Percentiles rank a stretch among this genome's conserved stretches.
Conservation (phyloP, 2,797 vertebrate species). For the Hypotaenidia okinawae region DNA sequence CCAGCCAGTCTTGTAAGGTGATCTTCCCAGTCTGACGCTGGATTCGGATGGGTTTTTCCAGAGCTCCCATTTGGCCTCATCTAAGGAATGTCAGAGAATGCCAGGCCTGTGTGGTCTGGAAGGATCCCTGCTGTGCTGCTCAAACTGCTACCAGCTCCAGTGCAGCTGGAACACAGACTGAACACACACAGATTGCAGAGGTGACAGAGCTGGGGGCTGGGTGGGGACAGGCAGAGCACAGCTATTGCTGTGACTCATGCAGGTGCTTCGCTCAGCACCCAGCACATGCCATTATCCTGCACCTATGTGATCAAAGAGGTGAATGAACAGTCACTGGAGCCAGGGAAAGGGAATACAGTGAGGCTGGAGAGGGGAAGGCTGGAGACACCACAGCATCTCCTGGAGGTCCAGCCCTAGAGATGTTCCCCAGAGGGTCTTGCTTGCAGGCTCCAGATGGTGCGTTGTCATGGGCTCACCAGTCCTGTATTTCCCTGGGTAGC, state of each 20-base stretch:
- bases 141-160: neutral
- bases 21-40: neutral
- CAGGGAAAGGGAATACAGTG: neutral
- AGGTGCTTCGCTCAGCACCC: neutral
- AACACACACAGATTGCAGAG: neutral
- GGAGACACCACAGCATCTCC: neutral
- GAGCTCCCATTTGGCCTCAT: neutral
- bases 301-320: neutral
- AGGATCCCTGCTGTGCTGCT: neutral
- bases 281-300: rapidly evolving
- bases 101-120: rapidly evolving
- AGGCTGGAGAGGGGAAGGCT: neutral
- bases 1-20: neutral
- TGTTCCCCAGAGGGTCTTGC: neutral
- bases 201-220: neutral
- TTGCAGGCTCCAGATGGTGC: neutral
- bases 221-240: neutral
- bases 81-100: neutral
- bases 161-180: neutral
- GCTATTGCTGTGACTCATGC: neutral
- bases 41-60: neutral
- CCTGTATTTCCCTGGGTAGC: neutral
- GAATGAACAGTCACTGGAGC: neutral
- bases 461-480: neutral
- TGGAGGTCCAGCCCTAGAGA: neutral